Base-by-base conservation (phyloP, 2,113 vertebrate genomes). In the Lampris incognitus region DNA sequence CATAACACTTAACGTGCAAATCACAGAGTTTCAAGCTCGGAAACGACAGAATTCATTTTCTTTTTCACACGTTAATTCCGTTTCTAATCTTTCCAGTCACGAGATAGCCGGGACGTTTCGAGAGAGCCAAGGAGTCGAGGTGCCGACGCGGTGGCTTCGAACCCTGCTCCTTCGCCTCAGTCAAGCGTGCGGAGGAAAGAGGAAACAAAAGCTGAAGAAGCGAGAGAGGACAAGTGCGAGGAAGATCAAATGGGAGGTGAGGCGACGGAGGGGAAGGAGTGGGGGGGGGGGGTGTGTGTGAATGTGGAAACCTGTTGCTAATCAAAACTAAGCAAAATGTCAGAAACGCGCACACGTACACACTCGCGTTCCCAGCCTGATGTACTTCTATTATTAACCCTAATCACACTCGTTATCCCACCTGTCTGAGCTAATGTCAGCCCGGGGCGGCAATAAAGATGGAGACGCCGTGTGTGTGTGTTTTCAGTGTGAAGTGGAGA, bases 401-500 rank as follows among this genome's bases (percentile, higher is more conserved):
- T 88, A 87, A 89, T 89, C 80, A 70, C 85, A 76, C 82, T 87
- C 61, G 85, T 91, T 91, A 90, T 90, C 83, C 88, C 78, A 87
- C 85, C 91, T 88, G 81, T 88, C 86, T 90, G 87, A 76, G 1
- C 82, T 82, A 87, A 91, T 74, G 84, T 78, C 77, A 66, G 83
- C 91, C 88, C 36, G 64, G 52, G 84, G 91, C 87, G 38, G 55
- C 78, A 74, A 75, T 69, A 79, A 84, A 79, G 78, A 65, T 70
- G 65, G 76, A 50, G 65, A 83, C 65, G 67, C 79, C 81, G 57
- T 60, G 36, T 64, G 72, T 64, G 78, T 67, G 76, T 81, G 66
- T 78, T 6, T 5, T 62, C 9, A n/a, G 40, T 62, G 59, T 56
- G 62, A 39, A 65, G 10, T 48, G 37, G 42, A 78, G 55, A 74